Evolutionary conservation across 1,140 invertebrate species (phyloP).

Genomic region (Zaprionus gabonicus): DNA sequence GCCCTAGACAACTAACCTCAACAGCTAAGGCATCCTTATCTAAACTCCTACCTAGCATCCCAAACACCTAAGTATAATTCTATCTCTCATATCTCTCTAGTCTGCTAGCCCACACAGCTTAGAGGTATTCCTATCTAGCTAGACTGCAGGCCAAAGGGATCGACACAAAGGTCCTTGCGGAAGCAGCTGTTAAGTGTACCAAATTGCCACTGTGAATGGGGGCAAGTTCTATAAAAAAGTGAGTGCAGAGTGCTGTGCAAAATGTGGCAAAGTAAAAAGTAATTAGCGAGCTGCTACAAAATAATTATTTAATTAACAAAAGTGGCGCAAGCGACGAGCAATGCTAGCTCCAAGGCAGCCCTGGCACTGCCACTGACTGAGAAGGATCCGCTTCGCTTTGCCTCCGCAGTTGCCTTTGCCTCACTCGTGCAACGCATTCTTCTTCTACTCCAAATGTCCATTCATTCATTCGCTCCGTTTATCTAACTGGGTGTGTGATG

Average conservation of each 20-base stretch:
- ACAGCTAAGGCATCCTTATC: too few species aligned
- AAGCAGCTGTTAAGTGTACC: conserved; percentile 3
- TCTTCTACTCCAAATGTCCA: conserved; percentile 61
- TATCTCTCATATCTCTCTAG: too few species aligned
- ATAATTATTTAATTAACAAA: conserved; percentile 83
- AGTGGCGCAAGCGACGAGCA: conserved; percentile 51
- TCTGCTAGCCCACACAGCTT: not conserved
- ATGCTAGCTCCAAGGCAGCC: not conserved
- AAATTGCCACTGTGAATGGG: conserved; percentile 7
- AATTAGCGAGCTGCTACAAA: conserved; percentile 80
- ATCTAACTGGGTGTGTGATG: conserved; percentile 58
- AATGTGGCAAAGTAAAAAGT: conserved; percentile 55
- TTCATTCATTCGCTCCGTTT: conserved; percentile 75
- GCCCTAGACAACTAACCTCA: too few species aligned
- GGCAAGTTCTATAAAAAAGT: conserved; percentile 10
- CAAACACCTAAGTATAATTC: not conserved
- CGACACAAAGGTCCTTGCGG: not conserved
- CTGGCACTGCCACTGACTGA: not conserved
- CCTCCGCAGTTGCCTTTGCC: not conserved
- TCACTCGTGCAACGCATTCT: conserved; percentile 16
- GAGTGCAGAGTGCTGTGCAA: conserved; percentile 15
- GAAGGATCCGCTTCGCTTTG: not conserved
- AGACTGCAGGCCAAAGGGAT: too few species aligned
- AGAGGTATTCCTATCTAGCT: too few species aligned
- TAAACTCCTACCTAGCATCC: too few species aligned